Percentiles rank a stretch among this genome's conserved stretches.
Evolutionary conservation across 2,113 vertebrate genomes (phyloP).

Genomic region (Phocoena phocoena): DNA sequence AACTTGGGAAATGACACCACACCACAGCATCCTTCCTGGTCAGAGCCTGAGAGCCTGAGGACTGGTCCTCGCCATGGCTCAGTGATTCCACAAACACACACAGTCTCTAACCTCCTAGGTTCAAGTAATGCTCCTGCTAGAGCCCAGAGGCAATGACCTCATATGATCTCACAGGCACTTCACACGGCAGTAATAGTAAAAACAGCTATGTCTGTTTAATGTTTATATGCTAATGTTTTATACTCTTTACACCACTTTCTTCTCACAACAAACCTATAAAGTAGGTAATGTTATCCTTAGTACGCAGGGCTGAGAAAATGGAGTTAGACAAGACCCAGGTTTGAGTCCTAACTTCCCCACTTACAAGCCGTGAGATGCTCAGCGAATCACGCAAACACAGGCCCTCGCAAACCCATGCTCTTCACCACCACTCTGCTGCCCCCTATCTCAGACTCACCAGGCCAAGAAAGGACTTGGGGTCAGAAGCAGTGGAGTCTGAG

Average conservation of each 20-base stretch:
- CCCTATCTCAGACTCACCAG: constrained; percentile 76
- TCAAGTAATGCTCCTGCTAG: background rate
- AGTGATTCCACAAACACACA: background rate
- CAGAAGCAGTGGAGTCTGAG: background rate
- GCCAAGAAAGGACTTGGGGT: background rate
- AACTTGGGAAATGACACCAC: constrained; percentile 18
- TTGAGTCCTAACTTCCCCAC: background rate
- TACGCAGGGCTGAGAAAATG: background rate
- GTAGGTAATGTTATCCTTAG: background rate
- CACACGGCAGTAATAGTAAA: background rate
- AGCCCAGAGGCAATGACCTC: background rate
- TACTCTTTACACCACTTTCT: background rate
- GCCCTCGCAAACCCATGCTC: background rate
- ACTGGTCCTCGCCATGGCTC: background rate
- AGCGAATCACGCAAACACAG: background rate
- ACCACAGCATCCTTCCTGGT: background rate
- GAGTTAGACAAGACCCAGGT: background rate
- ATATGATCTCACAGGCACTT: background rate
- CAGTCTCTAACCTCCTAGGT: background rate
- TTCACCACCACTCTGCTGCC: background rate
- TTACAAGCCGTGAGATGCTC: background rate
- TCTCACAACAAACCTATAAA: background rate
- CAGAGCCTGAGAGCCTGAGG: background rate
- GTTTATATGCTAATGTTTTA: background rate
- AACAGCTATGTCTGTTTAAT: background rate